Percentiles rank a stretch among this genome's conserved stretches.
Evolutionary conservation across 2,113 vertebrate genomes (phyloP).

Genomic region (Clupea harengus): DNA sequence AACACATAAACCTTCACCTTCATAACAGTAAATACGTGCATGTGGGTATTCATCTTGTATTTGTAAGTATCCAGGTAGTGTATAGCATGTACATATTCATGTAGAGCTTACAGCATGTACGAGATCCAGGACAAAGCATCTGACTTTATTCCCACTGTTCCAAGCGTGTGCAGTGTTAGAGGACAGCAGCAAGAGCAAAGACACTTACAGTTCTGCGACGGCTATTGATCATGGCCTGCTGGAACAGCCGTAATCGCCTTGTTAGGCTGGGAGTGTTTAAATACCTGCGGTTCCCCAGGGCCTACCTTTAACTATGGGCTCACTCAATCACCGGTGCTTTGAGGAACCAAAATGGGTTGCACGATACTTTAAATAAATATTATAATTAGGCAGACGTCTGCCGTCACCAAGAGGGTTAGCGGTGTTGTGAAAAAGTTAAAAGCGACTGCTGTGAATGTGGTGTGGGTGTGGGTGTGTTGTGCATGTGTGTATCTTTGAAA

Average conservation of each 20-base stretch:
- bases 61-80: not conserved
- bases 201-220: not conserved
- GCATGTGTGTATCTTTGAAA: not conserved
- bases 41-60: not conserved
- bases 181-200: not conserved
- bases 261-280: constrained; percentile 52
- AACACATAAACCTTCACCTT: not conserved
- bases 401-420: constrained; percentile 51
- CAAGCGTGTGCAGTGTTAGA: not conserved
- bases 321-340: constrained; percentile 67
- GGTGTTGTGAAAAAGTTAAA: constrained; percentile 43
- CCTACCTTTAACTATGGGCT: constrained; percentile 62
- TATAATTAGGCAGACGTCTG: constrained; percentile 68
- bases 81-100: not conserved
- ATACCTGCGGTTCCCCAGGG: constrained; percentile 51
- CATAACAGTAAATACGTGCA: not conserved
- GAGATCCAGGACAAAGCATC: not conserved
- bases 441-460: constrained; percentile 24
- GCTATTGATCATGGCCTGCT: not conserved
- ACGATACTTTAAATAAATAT: constrained; percentile 76
- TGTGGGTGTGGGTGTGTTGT: not conserved
- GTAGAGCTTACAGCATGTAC: not conserved
- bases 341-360: constrained; percentile 72
- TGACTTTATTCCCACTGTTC: not conserved
- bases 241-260: constrained; percentile 12